Base-by-base conservation (phyloP, 1,140 invertebrate genomes). In the Sycobia sp. region DNA sequence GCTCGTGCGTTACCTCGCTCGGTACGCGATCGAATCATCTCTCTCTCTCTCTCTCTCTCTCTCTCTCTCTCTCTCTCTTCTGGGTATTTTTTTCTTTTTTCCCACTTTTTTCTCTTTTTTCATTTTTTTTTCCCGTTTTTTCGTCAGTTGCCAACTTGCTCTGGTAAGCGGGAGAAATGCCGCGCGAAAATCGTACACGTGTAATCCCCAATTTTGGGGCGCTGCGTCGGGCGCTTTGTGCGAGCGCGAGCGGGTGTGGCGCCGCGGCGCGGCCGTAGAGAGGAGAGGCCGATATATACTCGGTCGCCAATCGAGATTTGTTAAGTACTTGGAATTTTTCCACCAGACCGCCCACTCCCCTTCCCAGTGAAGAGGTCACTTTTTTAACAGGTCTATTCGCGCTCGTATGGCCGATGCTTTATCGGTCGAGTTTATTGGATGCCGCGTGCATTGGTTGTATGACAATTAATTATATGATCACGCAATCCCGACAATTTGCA, bases 1-100 rank as follows among this genome's bases (percentile, higher is more conserved):
- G 62, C 58, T 65, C 62, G 46, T 20, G 20, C 49, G 49, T 51
- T 18, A 51, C 20, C 49, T 49, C 47, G 18, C 32, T 20, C 29
- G 16, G 14, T n/a, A n/a, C n/a, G n/a, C n/a, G n/a, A n/a, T n/a
- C n/a, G n/a, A n/a, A n/a, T n/a, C n/a, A n/a, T n/a, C n/a, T n/a
- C n/a, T n/a, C n/a, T n/a, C 13, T 49, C 18, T 23, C 39, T 10
- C 43, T 29, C 44, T 46, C 27, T 25, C 18, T 38, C 36, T 39
- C 36, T 20, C 14, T 36, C 14, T 27, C 27, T 53, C 39, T 44
- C 11, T n/a, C 43, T 58, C 4, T 0, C 55, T 29, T 50, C 32
- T 32, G n/a, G n/a, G 9, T 32, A 9, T 32, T 50, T 34, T 50
- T 32, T 20, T 44, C 18, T 18, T 22, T 22, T 22, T 22, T 18